Base-by-base conservation (phyloP, 2,113 vertebrate species). In the Lasiurus cinereus region DNA sequence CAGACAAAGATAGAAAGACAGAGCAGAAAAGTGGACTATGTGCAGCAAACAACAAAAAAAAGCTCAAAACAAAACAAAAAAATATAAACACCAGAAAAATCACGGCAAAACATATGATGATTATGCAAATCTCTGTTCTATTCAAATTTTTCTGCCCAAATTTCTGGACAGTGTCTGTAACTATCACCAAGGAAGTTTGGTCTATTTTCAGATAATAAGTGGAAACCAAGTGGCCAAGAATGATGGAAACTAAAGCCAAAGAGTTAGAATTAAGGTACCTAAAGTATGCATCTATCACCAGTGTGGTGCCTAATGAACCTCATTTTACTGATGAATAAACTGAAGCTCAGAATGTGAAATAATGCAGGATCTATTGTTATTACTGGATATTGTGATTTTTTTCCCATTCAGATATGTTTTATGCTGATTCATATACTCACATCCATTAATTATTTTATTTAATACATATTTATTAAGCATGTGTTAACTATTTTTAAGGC, bases 161-260 rank as follows among this genome's bases (percentile, higher is more conserved):
- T 87, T 29, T 73, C 24, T 33, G 29, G 19, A 82, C 14, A 59
- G n/a, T 33, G 11, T 78, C 52, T 74, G 0, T 94, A 72, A 62
- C 43, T 48, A 39, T 54, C 33, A 33, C 10, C 2, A 24, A 6
- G 54, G 33, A 88, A 48, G 3, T 14, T 33, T 8, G 1, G 50
- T 83, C n/a, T 87, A 33, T 70, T 73, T 91, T 43, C 12, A 86
- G 14, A 18, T 11, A 82, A 66, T 73, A 88, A 93, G 70, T 89
- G 19, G 22, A 82, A 84, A 83, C 14, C 24, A 22, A 36, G 4
- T 56, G 73, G 66, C 91, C 67, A 66, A 66, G 10, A 76, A 46
- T 72, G 52, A 46, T 85, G 52, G 74, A 93, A 93, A 77, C 4
- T 13, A 72, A 82, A 83, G 59, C 11, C 24, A 56, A 84, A 70